Percentiles rank a stretch among this genome's conserved stretches.
Conservation (phyloP, 2,113 vertebrate species). For the Xenopus tropicalis region UCB_Xtro_10.0 CM004445.2:114119001-114119500, state of each 20-base stretch:
- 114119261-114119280: conserved; percentile 11
- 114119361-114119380: conserved; percentile 32
- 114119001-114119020: conserved; percentile 5
- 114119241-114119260: conserved; percentile 1
- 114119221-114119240: background rate
- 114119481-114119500: conserved; percentile 29
- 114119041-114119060: conserved; percentile 26
- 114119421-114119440: conserved; percentile 32
- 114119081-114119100: background rate
- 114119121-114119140: background rate
- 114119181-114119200: background rate
- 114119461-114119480: conserved; percentile 47
- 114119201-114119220: background rate
- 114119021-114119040: background rate
- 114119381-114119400: conserved; percentile 28
- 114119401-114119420: conserved; percentile 13
- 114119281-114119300: conserved; percentile 13
- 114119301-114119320: background rate
- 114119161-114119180: background rate
- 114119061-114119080: conserved; percentile 1
- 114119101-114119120: background rate
- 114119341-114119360: background rate
- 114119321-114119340: background rate
- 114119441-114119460: conserved; percentile 50
- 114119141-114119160: background rate